Base-by-base conservation (phyloP, 2,113 vertebrate genomes). In the Datnioides undecimradiatus region DNA sequence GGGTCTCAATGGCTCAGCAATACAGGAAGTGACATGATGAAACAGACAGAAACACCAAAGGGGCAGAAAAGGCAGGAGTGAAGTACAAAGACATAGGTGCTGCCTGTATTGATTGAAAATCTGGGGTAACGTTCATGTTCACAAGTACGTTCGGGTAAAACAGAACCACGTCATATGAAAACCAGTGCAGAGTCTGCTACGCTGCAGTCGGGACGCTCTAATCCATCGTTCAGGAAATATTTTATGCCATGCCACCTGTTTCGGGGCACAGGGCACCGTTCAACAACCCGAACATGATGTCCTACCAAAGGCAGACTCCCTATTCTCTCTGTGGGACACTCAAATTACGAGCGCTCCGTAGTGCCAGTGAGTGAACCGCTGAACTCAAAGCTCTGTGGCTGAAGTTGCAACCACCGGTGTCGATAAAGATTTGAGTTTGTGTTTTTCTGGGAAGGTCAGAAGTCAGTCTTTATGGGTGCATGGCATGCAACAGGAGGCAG, bases 201-300 rank as follows among this genome's bases (percentile, higher is more conserved):
- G 8, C 4, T n/a, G 25, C 9, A n/a, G 16, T 31, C 34, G 51
- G 36, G 27, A 14, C 10, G 29, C 29, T 34, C 12, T 0, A 21
- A 6, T 48, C 29, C 13, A 25, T 27, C 45, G 10, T 25, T 33
- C 48, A 64, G 46, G 9, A 52, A 31, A 23, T 29, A 12, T 48
- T 65, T 59, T n/a, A 49, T 59, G 33, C 52, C 49, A 58, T 16
- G 23, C 23, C 41, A 27, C n/a, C 36, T 68, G 54, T 68, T 48
- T 58, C n/a, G n/a, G 51, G 41, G 59, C 58, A 33, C 19, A 58
- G 40, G 31, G 23, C 52, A 7, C 29, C 17, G 8, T 67, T 38
- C 41, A 58, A 49, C 52, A 49, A 17, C 41, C 33, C 33, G 34
- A 67, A 41, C 64, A 68, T 6, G 23, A 48, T 31, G 41, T 58